phyloP scores from a whole-genome alignment of 2,113 vertebrate species.

The Corythornis cristatus region DNA sequence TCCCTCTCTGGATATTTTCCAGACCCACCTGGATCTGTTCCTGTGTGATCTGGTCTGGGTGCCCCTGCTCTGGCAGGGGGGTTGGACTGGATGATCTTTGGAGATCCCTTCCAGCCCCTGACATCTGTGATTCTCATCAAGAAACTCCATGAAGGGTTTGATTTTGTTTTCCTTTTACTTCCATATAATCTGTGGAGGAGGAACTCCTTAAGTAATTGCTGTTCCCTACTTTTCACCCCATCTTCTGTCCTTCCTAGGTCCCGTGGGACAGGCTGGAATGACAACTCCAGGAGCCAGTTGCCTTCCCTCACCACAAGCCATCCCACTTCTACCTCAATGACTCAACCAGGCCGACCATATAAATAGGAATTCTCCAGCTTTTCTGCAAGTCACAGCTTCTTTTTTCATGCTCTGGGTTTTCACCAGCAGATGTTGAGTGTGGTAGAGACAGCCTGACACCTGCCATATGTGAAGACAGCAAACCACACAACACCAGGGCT shows the following conservation, averaged over 20 bases:
- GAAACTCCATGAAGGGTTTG: background rate
- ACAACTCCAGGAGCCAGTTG: background rate
- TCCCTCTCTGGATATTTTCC: too few relatives aligned
- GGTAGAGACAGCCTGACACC: background rate
- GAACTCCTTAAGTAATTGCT: background rate
- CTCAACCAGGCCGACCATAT: background rate
- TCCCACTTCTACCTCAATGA: background rate
- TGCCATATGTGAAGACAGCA: background rate
- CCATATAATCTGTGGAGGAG: background rate
- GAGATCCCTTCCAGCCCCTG: too few relatives aligned
- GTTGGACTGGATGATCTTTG: too few relatives aligned
- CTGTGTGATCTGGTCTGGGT: too few relatives aligned
- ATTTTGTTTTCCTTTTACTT: background rate
- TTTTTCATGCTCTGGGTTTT: background rate
- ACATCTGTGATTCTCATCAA: background rate
- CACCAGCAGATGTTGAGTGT: background rate
- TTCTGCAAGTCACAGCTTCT: constrained; percentile 5
- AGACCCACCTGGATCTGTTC: too few relatives aligned
- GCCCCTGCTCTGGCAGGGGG: too few relatives aligned
- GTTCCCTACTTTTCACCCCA: background rate
- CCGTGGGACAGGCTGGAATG: background rate
- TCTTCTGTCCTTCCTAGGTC: background rate
- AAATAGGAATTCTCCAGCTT: constrained; percentile 18
- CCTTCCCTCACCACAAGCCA: background rate
- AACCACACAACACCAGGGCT: background rate